These are phyloP conservation scores for Onthophagus taurus DNA, from an alignment of 1,140 invertebrate genomes.

Conservation along the genomic window DNA sequence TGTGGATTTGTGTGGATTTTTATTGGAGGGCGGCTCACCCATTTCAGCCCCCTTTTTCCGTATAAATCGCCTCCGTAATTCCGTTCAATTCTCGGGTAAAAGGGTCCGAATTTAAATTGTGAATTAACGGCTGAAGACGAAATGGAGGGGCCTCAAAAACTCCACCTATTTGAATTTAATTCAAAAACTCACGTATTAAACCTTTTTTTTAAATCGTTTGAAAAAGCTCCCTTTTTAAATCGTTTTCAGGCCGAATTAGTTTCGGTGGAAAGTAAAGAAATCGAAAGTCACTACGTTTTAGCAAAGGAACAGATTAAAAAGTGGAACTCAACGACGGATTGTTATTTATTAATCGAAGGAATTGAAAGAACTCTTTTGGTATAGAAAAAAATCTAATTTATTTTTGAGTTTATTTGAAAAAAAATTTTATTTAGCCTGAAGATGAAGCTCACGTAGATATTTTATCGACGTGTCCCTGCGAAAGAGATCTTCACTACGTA, in stretches of 20 bases:
- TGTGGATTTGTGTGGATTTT: no score
- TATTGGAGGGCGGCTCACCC: no score
- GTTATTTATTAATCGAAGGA: slow-evolving; percentile 53
- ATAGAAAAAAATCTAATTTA: slow-evolving; percentile 17
- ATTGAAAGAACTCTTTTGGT: slow-evolving; percentile 50
- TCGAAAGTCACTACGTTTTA: slow-evolving; percentile 57
- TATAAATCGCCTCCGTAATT: no score
- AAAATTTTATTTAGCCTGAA: slow-evolving; percentile 40
- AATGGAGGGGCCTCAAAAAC: no score
- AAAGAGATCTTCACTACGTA: slow-evolving; percentile 46
- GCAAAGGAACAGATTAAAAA: slow-evolving; percentile 50
- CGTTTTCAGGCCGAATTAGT: slow-evolving; percentile 49
- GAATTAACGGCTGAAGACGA: no score
- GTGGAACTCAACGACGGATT: slow-evolving; percentile 55
- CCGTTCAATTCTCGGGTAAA: no score
- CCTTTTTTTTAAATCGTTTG: no score
- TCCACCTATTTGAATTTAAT: no score
- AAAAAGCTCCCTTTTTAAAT: no score
- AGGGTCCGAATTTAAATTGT: no score
- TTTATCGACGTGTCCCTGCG: slow-evolving; percentile 53
- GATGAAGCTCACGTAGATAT: slow-evolving; percentile 48
- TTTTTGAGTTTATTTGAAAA: neutral
- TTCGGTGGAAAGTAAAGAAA: slow-evolving; percentile 55
- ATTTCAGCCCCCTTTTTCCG: no score
- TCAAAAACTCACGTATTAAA: no score